These are phyloP conservation scores for Apis laboriosa DNA, from an alignment of 1,140 invertebrate genomes.

Conservation along the genomic window DNA sequence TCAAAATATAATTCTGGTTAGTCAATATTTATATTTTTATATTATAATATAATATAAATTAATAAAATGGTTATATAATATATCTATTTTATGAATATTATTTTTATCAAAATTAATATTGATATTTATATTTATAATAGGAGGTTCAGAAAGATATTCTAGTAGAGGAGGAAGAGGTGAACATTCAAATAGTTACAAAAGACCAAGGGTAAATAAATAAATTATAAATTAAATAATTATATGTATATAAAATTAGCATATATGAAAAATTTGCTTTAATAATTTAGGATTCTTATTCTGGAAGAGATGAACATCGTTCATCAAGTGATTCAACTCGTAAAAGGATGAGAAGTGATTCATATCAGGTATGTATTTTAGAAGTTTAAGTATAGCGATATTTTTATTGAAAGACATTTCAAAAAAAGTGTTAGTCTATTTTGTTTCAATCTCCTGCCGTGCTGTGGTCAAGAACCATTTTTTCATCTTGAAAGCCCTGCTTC, in stretches of 20 bases:
- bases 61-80: not conserved
- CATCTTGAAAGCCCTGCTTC: conserved; percentile 45
- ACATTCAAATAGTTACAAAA: conserved; percentile 76
- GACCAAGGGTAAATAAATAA: conserved; percentile 69
- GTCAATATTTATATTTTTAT: conserved; percentile 7
- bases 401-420: conserved; percentile 11
- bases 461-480: conserved; percentile 50
- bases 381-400: conserved; percentile 6
- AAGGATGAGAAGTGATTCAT: conserved; percentile 76
- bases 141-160: conserved; percentile 75
- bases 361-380: conserved; percentile 73
- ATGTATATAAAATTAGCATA: not conserved
- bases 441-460: conserved; percentile 47
- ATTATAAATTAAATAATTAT: not conserved
- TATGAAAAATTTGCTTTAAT: conserved; percentile 10
- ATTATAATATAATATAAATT: not conserved
- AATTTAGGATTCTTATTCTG: conserved; percentile 74
- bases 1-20: conserved; percentile 76
- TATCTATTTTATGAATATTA: not conserved
- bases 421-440: conserved; percentile 43
- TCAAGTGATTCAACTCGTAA: conserved; percentile 75
- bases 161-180: conserved; percentile 76
- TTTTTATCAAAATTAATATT: not conserved
- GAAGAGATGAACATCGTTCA: conserved; percentile 75
- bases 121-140: conserved; percentile 35